Percentiles rank a stretch among this genome's conserved stretches.
Evolutionary conservation across 2,888 invertebrate genomes (phyloP).

Genomic region (Agelastica alni): DNA sequence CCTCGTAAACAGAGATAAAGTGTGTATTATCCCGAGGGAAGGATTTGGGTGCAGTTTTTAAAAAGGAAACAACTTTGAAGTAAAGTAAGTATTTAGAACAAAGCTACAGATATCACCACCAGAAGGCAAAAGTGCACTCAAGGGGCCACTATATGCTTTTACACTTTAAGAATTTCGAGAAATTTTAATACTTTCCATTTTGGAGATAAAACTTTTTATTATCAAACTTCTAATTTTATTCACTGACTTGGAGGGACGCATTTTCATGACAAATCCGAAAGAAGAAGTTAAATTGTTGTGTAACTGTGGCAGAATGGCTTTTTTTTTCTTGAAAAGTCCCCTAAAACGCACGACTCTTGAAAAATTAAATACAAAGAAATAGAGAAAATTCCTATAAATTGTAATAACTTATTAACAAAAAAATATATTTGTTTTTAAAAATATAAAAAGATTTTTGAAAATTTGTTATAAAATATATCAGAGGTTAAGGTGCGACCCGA

Average conservation of each 20-base stretch:
- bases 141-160: slow-evolving; percentile 28
- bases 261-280: slow-evolving; percentile 10
- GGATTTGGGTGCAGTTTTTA: slow-evolving; percentile 5
- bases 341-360: no score
- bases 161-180: slow-evolving; percentile 19
- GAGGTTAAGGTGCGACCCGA: no score
- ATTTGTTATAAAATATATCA: no score
- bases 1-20: neutral
- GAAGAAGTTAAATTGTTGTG: slow-evolving; percentile 13
- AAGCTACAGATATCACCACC: slow-evolving; percentile 30
- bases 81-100: slow-evolving; percentile 9
- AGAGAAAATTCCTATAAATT: no score
- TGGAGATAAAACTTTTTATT: slow-evolving; percentile 35
- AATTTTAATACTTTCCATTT: slow-evolving; percentile 31
- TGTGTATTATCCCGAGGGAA: slow-evolving; percentile 1
- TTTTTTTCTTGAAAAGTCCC: slow-evolving; percentile 2
- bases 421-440: no score
- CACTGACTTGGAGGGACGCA: slow-evolving; percentile 7
- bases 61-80: slow-evolving; percentile 10
- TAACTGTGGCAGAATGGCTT: slow-evolving; percentile 11
- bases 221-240: slow-evolving; percentile 30
- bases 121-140: slow-evolving; percentile 30
- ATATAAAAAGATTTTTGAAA: no score
- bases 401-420: no score
- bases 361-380: no score